A percentile compares a stretch with the other conserved stretches of the same genome.
phyloP scores from a whole-genome alignment of 2,113 vertebrate species.

The Vulpes vulpes region DNA sequence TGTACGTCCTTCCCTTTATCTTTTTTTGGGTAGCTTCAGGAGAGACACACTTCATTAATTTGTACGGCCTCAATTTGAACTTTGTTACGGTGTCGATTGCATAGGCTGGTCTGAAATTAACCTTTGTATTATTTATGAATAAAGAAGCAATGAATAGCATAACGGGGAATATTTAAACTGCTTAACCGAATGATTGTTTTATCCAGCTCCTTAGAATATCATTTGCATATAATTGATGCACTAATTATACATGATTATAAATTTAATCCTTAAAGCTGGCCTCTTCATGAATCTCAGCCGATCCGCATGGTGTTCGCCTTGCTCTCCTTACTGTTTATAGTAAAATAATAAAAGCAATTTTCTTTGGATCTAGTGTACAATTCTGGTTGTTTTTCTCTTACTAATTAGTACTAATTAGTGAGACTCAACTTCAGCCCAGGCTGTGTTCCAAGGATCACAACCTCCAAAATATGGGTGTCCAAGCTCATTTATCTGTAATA shows the following conservation, averaged over 20 bases:
- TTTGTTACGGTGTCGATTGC: conserved; percentile 18
- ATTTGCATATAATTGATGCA: conserved; percentile 76
- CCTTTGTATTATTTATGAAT: conserved; percentile 76
- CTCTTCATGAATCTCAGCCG: conserved; percentile 48
- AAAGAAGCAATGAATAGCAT: conserved; percentile 53
- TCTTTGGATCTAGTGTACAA: conserved; percentile 29
- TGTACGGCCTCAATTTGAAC: conserved; percentile 6
- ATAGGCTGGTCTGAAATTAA: conserved; percentile 71
- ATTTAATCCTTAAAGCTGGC: conserved; percentile 69
- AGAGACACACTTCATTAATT: conserved; percentile 59
- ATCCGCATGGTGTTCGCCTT: neutral
- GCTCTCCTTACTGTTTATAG: conserved; percentile 12
- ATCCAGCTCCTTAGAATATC: conserved; percentile 68
- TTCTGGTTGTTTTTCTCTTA: neutral
- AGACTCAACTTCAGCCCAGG: neutral
- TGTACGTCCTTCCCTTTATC: rapidly evolving
- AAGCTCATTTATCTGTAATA: neutral
- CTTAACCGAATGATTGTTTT: conserved; percentile 71
- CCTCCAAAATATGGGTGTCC: neutral
- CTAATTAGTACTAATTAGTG: conserved; percentile 34
- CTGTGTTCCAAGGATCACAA: neutral
- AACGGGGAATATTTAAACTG: conserved; percentile 71
- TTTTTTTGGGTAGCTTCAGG: neutral
- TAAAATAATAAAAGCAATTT: conserved; percentile 55
- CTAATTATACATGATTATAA: conserved; percentile 76